phyloP scores from a whole-genome alignment of 2,797 vertebrate species.

The Falco concolor region DNA sequence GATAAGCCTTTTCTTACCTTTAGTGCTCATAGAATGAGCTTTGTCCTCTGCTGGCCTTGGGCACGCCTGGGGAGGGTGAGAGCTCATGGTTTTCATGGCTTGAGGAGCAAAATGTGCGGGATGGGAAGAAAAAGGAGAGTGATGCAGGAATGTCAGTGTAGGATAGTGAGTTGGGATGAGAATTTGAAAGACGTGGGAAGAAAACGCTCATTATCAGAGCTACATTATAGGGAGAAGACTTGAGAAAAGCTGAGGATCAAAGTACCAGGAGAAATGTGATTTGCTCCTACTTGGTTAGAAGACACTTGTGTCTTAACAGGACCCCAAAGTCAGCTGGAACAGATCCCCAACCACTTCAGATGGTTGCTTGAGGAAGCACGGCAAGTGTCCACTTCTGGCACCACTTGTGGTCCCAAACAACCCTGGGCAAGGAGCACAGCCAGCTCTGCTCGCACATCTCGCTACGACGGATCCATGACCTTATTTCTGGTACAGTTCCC shows the following conservation, averaged over 20 bases:
- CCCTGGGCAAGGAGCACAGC: background rate
- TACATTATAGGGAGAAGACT: fast-evolving
- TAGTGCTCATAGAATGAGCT: background rate
- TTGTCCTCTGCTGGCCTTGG: background rate
- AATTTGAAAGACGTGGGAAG: background rate
- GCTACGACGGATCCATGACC: fast-evolving
- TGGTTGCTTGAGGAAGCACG: fast-evolving
- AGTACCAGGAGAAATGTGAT: background rate
- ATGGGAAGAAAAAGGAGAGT: background rate
- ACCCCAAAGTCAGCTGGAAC: background rate
- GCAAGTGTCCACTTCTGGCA: background rate
- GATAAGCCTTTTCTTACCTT: background rate
- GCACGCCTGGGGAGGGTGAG: background rate
- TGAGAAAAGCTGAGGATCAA: background rate
- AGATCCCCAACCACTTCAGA: background rate
- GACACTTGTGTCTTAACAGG: background rate
- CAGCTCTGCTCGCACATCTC: fast-evolving
- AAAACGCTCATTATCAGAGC: background rate
- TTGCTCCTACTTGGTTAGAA: background rate
- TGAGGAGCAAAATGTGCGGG: background rate
- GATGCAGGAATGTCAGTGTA: background rate
- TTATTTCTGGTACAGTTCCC: background rate
- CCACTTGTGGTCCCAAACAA: background rate
- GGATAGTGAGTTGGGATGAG: background rate
- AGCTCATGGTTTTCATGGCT: background rate